Evolutionary conservation across 2,888 invertebrate species (phyloP).

Genomic region (Lasioglossum oenotherae): DNA sequence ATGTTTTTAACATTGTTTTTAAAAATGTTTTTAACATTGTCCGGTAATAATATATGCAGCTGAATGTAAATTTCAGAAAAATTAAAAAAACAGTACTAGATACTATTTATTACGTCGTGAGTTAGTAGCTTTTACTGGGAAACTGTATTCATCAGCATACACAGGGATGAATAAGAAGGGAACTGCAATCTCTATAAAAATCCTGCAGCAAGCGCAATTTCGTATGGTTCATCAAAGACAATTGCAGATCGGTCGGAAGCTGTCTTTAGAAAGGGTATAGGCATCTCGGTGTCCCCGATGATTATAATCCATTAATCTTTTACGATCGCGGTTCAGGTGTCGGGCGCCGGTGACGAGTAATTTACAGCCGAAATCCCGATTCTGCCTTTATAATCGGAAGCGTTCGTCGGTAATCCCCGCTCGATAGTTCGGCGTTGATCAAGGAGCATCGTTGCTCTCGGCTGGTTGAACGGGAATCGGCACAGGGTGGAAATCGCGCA

Average conservation of each 20-base stretch:
- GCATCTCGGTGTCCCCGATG: not conserved
- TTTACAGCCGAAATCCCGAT: conserved; percentile 44
- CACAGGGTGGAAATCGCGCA: conserved; percentile 58
- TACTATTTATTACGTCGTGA: not conserved
- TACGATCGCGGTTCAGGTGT: not conserved
- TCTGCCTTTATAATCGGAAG: conserved; percentile 53
- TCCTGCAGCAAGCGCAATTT: not conserved
- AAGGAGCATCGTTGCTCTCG: conserved; percentile 48
- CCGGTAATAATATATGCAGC: not conserved
- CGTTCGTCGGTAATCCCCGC: conserved; percentile 56
- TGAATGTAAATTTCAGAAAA: not conserved
- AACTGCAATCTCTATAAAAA: not conserved
- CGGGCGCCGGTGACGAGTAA: conserved; percentile 19
- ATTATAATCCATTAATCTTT: conserved; percentile 5
- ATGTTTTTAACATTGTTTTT: not conserved
- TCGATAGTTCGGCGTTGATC: conserved; percentile 60
- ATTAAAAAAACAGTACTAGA: not conserved
- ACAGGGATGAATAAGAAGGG: not conserved
- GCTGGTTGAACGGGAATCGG: conserved; percentile 56
- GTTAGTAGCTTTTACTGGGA: no score
- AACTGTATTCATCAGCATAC: not conserved
- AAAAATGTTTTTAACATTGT: not conserved
- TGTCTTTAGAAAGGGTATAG: not conserved
- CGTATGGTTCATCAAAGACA: not conserved
- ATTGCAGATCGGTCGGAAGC: not conserved